Percentiles rank a stretch among this genome's conserved stretches.
Conservation (phyloP, 1,140 invertebrate species). For the Bombus superbus region DNA sequence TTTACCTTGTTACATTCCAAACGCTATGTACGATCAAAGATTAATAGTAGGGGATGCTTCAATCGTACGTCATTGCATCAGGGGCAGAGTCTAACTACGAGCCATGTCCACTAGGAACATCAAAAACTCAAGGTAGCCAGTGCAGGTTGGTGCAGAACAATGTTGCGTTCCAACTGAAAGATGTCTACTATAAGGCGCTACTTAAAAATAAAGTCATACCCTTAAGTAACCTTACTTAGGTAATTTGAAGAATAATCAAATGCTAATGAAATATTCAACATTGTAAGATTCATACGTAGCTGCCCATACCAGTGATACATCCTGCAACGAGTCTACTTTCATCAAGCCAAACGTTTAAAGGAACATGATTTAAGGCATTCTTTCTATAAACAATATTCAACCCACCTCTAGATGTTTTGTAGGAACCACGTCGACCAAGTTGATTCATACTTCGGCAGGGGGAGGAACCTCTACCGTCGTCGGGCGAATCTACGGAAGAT, state of each 20-base stretch:
- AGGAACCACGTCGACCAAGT: conserved; percentile 91
- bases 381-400: conserved; percentile 65
- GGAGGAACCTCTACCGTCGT: conserved; percentile 89
- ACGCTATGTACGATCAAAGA: conserved; percentile 69
- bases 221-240: conserved; percentile 57
- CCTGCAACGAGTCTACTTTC: conserved; percentile 70
- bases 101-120: conserved; percentile 69
- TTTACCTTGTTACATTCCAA: conserved; percentile 81
- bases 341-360: conserved; percentile 72
- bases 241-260: conserved; percentile 62
- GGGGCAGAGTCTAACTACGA: conserved; percentile 72
- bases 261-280: conserved; percentile 65
- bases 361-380: conserved; percentile 58
- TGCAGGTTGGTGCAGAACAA: conserved; percentile 79
- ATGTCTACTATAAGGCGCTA: conserved; percentile 73
- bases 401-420: conserved; percentile 93
- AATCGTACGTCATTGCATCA: conserved; percentile 66
- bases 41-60: conserved; percentile 66
- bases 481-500: conserved; percentile 89
- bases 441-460: conserved; percentile 87
- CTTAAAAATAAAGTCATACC: conserved; percentile 66
- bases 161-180: conserved; percentile 77
- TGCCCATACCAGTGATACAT: conserved; percentile 72
- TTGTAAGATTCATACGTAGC: conserved; percentile 60
- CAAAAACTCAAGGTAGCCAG: conserved; percentile 71